These are phyloP conservation scores for Aselliscus stoliczkanus DNA, from an alignment of 2,797 vertebrate genomes.

Conservation along the genomic window DNA sequence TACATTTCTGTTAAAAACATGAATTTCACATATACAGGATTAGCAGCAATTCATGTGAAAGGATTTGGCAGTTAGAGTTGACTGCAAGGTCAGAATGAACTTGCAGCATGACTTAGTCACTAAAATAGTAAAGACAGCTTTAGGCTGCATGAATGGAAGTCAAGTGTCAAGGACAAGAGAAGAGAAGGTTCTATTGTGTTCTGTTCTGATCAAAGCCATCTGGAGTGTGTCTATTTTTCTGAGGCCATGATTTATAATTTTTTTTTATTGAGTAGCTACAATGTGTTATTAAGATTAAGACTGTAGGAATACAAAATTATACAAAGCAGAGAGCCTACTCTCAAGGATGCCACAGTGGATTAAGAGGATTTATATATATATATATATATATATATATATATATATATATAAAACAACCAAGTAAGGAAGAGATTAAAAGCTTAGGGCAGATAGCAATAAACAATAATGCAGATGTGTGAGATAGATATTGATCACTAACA, in stretches of 20 bases:
- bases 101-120: slow-evolving; percentile 38
- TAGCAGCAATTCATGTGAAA: slow-evolving; percentile 49
- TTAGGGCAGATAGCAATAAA: slow-evolving; percentile 2
- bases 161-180: background rate
- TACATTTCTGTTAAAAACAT: slow-evolving; percentile 48
- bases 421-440: background rate
- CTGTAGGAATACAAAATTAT: background rate
- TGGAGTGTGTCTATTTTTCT: background rate
- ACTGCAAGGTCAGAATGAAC: slow-evolving; percentile 52
- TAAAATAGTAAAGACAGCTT: slow-evolving; percentile 28
- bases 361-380: background rate
- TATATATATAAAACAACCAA: background rate
- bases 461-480: background rate
- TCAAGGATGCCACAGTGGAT: background rate
- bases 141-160: slow-evolving; percentile 27
- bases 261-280: background rate
- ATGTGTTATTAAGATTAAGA: background rate
- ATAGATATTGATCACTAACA: background rate
- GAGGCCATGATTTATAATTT: background rate
- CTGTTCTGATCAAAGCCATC: slow-evolving; percentile 3
- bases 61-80: slow-evolving; percentile 50
- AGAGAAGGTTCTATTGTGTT: background rate
- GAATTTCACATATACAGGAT: slow-evolving; percentile 50
- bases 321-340: background rate
- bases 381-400: background rate